phyloP scores from a whole-genome alignment of 2,797 vertebrate species.

The Scyliorhinus canicula region DNA sequence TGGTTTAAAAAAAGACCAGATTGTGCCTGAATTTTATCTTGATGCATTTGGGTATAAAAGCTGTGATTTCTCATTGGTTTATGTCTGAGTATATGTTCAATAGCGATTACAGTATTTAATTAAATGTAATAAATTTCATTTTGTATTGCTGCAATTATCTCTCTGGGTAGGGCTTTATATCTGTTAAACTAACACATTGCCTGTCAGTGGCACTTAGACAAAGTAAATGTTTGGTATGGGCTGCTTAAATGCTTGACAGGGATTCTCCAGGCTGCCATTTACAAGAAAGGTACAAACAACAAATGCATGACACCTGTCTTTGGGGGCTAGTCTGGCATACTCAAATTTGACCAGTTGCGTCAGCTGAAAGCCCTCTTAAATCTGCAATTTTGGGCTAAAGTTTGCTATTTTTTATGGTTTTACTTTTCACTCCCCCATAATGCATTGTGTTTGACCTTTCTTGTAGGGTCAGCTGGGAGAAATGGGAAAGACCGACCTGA shows the following conservation, averaged over 20 bases:
- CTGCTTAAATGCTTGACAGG: conserved; percentile 59
- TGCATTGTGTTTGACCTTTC: conserved; percentile 99
- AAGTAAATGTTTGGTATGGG: conserved; percentile 66
- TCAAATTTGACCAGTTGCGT: conserved; percentile 56
- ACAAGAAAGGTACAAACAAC: conserved; percentile 99
- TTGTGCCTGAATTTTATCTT: conserved; percentile 49
- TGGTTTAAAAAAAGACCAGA: conserved; percentile 45
- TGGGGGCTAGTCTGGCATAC: conserved; percentile 76
- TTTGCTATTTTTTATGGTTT: conserved; percentile 68
- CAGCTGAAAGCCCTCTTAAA: conserved; percentile 60
- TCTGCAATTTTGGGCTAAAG: conserved; percentile 41
- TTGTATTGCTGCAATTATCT: conserved; percentile 34
- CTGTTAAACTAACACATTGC: conserved; percentile 18
- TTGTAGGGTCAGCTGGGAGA: conserved; percentile 99
- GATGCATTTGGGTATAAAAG: conserved; percentile 50
- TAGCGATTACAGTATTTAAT: conserved; percentile 26
- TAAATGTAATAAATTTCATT: conserved; percentile 16
- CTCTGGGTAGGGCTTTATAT: conserved; percentile 17
- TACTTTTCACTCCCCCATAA: conserved; percentile 98
- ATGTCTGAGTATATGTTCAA: conserved; percentile 43
- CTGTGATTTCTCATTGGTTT: conserved; percentile 51
- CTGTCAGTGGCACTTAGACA: conserved; percentile 37
- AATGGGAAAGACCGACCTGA: conserved; percentile 95
- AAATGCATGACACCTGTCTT: conserved; percentile 95
- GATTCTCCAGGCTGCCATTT: conserved; percentile 85